Evolutionary conservation across 2,797 vertebrate species (phyloP).

Genomic region (Distichodus sexfasciatus): DNA sequence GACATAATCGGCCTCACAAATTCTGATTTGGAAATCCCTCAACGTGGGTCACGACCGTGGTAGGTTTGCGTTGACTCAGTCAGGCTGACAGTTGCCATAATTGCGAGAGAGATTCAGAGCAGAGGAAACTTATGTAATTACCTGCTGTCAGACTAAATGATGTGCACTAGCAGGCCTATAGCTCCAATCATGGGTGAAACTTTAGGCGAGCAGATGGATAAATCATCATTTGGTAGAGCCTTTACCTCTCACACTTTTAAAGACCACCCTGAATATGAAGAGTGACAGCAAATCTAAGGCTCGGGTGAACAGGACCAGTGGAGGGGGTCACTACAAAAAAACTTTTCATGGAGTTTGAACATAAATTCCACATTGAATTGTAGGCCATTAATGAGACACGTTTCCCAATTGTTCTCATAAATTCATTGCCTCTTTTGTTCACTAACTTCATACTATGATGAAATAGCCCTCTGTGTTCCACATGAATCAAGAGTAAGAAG

Average conservation of each 20-base stretch:
- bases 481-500: too few species aligned
- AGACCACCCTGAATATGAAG: not conserved
- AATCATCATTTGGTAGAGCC: constrained; percentile 51
- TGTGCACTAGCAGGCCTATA: constrained; percentile 35
- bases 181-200: constrained; percentile 45
- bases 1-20: not conserved
- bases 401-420: not conserved
- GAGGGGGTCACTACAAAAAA: too few species aligned
- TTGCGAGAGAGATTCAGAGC: constrained; percentile 41
- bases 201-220: constrained; percentile 50
- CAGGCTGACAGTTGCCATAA: constrained; percentile 36
- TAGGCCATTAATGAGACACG: not conserved
- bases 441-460: not conserved
- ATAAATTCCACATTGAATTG: too few species aligned
- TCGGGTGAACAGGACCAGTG: too few species aligned
- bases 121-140: constrained; percentile 49
- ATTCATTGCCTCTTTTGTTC: not conserved
- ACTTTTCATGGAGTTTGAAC: too few species aligned
- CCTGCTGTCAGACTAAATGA: constrained; percentile 42
- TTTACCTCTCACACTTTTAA: not conserved
- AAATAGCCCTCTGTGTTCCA: too few species aligned
- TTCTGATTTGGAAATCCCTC: constrained; percentile 11
- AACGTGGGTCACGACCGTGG: not conserved
- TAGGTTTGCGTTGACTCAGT: constrained; percentile 16
- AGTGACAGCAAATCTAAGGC: constrained; percentile 25